Conservation (phyloP, 2,797 vertebrate genomes). For the Halcyon smyrnensis region DNA sequence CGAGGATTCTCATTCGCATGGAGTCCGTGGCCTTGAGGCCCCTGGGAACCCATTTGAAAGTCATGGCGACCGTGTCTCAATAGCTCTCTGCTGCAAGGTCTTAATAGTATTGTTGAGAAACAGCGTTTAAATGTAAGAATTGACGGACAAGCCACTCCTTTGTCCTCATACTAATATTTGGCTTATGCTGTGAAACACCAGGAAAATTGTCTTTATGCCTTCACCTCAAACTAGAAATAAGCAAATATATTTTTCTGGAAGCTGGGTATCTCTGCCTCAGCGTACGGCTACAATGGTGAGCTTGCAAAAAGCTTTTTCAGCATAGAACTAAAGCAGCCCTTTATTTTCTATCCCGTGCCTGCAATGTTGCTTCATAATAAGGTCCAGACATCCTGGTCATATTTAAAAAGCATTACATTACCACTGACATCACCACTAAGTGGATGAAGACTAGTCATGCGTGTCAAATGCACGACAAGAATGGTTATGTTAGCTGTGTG, state of each 20-base stretch:
- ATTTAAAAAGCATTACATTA: neutral
- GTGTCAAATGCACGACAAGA: neutral
- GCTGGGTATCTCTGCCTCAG: rapidly evolving
- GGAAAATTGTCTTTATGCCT: rapidly evolving
- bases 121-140: rapidly evolving
- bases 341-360: neutral
- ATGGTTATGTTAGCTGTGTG: rapidly evolving
- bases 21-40: rapidly evolving
- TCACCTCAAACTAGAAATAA: rapidly evolving
- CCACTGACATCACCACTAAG: neutral
- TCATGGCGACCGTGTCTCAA: rapidly evolving
- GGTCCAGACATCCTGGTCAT: neutral
- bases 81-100: rapidly evolving
- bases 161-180: rapidly evolving
- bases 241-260: rapidly evolving
- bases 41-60: rapidly evolving
- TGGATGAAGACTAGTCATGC: neutral
- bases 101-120: rapidly evolving
- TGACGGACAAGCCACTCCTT: rapidly evolving
- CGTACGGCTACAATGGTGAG: rapidly evolving
- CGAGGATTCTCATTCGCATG: rapidly evolving
- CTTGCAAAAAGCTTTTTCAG: rapidly evolving
- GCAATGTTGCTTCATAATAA: neutral
- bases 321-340: rapidly evolving
- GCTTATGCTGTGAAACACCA: rapidly evolving